phyloP scores from a whole-genome alignment of 2,888 invertebrate genomes.

The Meloe dianella region DNA sequence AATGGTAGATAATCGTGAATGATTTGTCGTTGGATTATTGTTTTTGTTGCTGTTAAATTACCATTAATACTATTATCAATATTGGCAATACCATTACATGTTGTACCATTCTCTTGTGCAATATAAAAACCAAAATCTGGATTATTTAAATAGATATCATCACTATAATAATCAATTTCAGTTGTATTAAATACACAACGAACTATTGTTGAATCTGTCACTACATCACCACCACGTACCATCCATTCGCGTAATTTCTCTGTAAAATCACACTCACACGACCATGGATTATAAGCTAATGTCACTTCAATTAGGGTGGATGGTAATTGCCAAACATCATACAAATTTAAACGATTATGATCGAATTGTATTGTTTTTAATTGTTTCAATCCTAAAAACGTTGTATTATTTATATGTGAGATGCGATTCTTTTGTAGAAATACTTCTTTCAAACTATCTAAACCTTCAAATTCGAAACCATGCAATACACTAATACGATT shows the following conservation, averaged over 20 bases:
- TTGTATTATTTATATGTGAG: slow-evolving; percentile 71
- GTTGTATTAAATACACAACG: slow-evolving; percentile 73
- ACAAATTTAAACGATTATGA: slow-evolving; percentile 72
- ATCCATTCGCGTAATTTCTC: slow-evolving; percentile 80
- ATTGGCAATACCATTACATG: slow-evolving; percentile 69
- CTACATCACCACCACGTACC: slow-evolving; percentile 69
- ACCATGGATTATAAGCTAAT: slow-evolving; percentile 78
- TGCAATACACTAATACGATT: slow-evolving; percentile 73
- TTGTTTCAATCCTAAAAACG: slow-evolving; percentile 71
- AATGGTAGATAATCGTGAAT: slow-evolving; percentile 79
- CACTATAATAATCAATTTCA: slow-evolving; percentile 65
- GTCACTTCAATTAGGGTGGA: slow-evolving; percentile 69
- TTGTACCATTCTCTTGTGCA: slow-evolving; percentile 66
- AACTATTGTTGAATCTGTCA: slow-evolving; percentile 69
- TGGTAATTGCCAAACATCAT: slow-evolving; percentile 76
- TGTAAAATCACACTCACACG: slow-evolving; percentile 82
- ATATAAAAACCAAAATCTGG: slow-evolving; percentile 68
- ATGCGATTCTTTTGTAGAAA: slow-evolving; percentile 79
- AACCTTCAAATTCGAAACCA: slow-evolving; percentile 81
- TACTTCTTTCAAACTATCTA: slow-evolving; percentile 74
- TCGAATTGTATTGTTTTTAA: slow-evolving; percentile 73
- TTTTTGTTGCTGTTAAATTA: slow-evolving; percentile 73
- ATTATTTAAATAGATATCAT: slow-evolving; percentile 65
- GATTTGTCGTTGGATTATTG: slow-evolving; percentile 73
- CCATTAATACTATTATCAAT: slow-evolving; percentile 75